phyloP scores from a whole-genome alignment of 2,888 invertebrate genomes.

The Cantharis lateralis region DNA sequence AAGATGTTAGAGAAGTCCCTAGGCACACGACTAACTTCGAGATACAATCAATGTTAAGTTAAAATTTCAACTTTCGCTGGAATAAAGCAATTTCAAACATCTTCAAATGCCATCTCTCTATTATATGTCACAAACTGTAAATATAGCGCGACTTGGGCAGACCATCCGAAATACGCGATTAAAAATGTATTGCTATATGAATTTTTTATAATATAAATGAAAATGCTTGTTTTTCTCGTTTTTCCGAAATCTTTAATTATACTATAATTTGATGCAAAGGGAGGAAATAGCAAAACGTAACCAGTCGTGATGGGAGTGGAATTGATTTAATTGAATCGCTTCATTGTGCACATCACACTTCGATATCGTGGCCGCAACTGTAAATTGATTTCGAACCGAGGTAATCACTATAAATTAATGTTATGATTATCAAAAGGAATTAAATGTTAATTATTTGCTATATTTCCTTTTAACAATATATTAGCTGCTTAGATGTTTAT shows the following conservation, averaged over 20 bases:
- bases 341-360: slow-evolving; percentile 29
- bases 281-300: slow-evolving; percentile 24
- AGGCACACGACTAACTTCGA: background rate
- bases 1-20: background rate
- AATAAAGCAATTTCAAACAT: background rate
- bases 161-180: background rate
- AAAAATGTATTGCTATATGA: background rate
- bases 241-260: background rate
- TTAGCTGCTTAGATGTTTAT: background rate
- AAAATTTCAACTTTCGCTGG: background rate
- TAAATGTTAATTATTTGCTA: background rate
- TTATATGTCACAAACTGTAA: background rate
- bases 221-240: background rate
- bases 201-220: background rate
- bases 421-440: slow-evolving; percentile 7
- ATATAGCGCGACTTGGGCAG: background rate
- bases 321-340: slow-evolving; percentile 31
- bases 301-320: slow-evolving; percentile 19
- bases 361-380: slow-evolving; percentile 20
- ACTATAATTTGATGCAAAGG: background rate
- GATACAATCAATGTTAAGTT: background rate
- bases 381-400: slow-evolving; percentile 18
- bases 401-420: slow-evolving; percentile 14
- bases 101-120: background rate
- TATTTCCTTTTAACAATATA: background rate